Evolutionary conservation across 1,140 invertebrate species (phyloP), one percentile per base, ranked within the genome.

Genomic region (Drosophila quadrilineata): DNA sequence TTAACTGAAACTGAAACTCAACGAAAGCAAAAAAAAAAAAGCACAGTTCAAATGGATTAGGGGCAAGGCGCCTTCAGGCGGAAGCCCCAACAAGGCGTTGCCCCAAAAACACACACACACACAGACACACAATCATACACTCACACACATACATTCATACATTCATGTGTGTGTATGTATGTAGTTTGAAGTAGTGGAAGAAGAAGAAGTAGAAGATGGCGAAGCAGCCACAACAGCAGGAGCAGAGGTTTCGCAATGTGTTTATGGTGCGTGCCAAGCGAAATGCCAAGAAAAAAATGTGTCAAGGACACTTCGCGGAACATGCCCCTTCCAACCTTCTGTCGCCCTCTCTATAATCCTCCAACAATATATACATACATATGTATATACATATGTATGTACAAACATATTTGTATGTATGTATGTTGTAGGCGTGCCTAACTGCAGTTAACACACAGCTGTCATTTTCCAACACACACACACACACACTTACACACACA

Each of bases 231-330:
- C n/a, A n/a, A n/a, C n/a, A n/a, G n/a, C n/a, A n/a, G n/a, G n/a
- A n/a, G n/a, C n/a, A n/a, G n/a, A n/a, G n/a, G n/a, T n/a, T n/a
- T n/a, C n/a, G n/a, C n/a, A n/a, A n/a, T n/a, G n/a, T n/a, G n/a
- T n/a, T n/a, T n/a, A n/a, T n/a, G 57, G 57, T 74, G 71, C 71
- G 75, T 79, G 75, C 65, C 52, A 59, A 74, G 70, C 48, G 43
- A 69, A 56, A n/a, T n/a, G n/a, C n/a, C n/a, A n/a, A n/a, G n/a
- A 19, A 54, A 65, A 60, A 84, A 77, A 85, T 84, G 79, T 84
- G 77, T 84, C 77, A 84, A 84, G 77, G 77, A 84, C 77, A 82
- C n/a, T n/a, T n/a, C n/a, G n/a, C n/a, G n/a, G n/a, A n/a, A n/a
- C n/a, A n/a, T n/a, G n/a, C n/a, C n/a, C n/a, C n/a, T n/a, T n/a